phyloP scores from a whole-genome alignment of 2,113 vertebrate species.

The Paramisgurnus dabryanus region DNA sequence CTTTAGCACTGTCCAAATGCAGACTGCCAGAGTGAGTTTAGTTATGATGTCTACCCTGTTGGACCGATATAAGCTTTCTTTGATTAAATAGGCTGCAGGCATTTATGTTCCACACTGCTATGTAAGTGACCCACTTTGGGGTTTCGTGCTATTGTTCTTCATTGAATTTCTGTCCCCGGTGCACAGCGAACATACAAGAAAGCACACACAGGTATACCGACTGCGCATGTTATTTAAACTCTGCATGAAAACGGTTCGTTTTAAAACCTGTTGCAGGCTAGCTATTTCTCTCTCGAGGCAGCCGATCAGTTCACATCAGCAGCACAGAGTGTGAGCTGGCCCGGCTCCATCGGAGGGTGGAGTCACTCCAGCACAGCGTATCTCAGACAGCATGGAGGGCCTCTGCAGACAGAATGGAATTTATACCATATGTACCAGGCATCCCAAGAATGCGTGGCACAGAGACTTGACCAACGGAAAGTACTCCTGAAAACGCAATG shows the following conservation, averaged over 20 bases:
- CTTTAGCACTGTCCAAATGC: background rate
- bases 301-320: slow-evolving; percentile 10
- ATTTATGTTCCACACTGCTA: slow-evolving; percentile 56
- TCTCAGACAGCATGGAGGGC: slow-evolving; percentile 76
- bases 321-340: slow-evolving; percentile 35
- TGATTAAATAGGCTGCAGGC: slow-evolving; percentile 52
- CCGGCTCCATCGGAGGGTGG: slow-evolving; percentile 54
- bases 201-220: background rate
- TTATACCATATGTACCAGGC: slow-evolving; percentile 96
- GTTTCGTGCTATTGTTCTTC: slow-evolving; percentile 49
- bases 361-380: slow-evolving; percentile 51
- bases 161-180: slow-evolving; percentile 31
- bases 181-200: slow-evolving; percentile 6
- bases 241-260: background rate
- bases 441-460: slow-evolving; percentile 90
- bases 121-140: slow-evolving; percentile 62
- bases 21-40: slow-evolving; percentile 20
- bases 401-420: slow-evolving; percentile 89
- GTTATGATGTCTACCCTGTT: slow-evolving; percentile 25
- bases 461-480: slow-evolving; percentile 77
- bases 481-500: slow-evolving; percentile 54
- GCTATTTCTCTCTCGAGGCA: slow-evolving; percentile 4
- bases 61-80: slow-evolving; percentile 42
- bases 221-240: background rate
- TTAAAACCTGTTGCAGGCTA: background rate